phyloP scores from a whole-genome alignment of 2,113 vertebrate genomes.

The Setophaga petechia region DNA sequence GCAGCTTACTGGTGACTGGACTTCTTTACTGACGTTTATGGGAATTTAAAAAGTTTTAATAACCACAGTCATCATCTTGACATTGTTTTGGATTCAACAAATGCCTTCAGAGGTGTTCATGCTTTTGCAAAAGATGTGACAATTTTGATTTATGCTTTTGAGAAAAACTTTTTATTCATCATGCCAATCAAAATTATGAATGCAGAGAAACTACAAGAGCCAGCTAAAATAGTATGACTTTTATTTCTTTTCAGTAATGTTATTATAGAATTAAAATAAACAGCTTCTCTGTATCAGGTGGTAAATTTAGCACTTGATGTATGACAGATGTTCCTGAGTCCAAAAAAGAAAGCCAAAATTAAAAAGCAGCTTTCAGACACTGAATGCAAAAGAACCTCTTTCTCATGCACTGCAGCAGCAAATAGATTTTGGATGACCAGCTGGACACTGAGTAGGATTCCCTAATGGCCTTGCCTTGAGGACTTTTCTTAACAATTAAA shows the following conservation, averaged over 20 bases:
- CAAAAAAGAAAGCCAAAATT: not conserved
- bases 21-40: not conserved
- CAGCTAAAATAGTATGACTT: not conserved
- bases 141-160: not conserved
- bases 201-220: not conserved
- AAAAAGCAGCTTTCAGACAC: not conserved
- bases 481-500: not conserved
- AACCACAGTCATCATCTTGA: not conserved
- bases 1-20: not conserved
- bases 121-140: not conserved
- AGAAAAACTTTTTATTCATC: not conserved
- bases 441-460: not conserved
- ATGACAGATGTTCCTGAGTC: not conserved
- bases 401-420: not conserved
- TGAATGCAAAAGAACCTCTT: not conserved
- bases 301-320: constrained; percentile 3
- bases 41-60: not conserved
- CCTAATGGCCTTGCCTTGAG: not conserved
- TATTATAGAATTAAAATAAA: not conserved
- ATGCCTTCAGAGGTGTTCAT: not conserved
- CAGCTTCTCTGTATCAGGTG: not conserved
- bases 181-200: not conserved
- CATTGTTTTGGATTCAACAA: not conserved
- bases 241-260: not conserved
- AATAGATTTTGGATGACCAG: constrained; percentile 1